phyloP scores from a whole-genome alignment of 2,888 invertebrate species.

The Dolomedes plantarius region DNA sequence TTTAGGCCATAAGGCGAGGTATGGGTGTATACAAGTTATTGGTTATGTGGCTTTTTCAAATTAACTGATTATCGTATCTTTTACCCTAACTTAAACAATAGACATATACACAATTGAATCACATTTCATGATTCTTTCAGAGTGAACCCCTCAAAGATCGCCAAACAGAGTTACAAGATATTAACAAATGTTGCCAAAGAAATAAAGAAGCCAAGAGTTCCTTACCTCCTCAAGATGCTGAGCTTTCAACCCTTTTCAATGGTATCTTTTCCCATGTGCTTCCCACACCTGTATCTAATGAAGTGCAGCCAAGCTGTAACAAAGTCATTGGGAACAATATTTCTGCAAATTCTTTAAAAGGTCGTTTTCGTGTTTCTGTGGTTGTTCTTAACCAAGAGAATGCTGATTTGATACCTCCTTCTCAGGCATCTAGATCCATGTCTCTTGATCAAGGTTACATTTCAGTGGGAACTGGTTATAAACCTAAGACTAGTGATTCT shows the following conservation, averaged over 20 bases:
- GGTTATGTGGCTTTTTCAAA: too few species aligned
- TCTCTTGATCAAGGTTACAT: slow-evolving; percentile 30
- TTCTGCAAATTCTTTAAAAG: slow-evolving; percentile 13
- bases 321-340: neutral
- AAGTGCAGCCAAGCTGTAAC: neutral
- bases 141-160: slow-evolving; percentile 78
- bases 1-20: too few species aligned
- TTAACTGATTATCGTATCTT: too few species aligned
- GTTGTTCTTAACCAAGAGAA: slow-evolving; percentile 33
- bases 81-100: too few species aligned
- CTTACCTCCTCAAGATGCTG: slow-evolving; percentile 64
- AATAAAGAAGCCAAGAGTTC: slow-evolving; percentile 75
- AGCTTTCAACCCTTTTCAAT: slow-evolving; percentile 59
- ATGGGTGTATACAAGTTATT: too few species aligned
- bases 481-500: neutral
- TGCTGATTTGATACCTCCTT: neutral
- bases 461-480: slow-evolving; percentile 17
- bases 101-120: too few species aligned
- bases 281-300: slow-evolving; percentile 32
- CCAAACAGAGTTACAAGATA: slow-evolving; percentile 77
- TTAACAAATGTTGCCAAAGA: slow-evolving; percentile 77
- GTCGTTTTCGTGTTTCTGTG: slow-evolving; percentile 57
- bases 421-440: slow-evolving; percentile 32
- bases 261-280: slow-evolving; percentile 68
- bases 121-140: too few species aligned